Conservation (phyloP, 1,140 invertebrate genomes). For the Thaumetopoea pityocampa region DNA sequence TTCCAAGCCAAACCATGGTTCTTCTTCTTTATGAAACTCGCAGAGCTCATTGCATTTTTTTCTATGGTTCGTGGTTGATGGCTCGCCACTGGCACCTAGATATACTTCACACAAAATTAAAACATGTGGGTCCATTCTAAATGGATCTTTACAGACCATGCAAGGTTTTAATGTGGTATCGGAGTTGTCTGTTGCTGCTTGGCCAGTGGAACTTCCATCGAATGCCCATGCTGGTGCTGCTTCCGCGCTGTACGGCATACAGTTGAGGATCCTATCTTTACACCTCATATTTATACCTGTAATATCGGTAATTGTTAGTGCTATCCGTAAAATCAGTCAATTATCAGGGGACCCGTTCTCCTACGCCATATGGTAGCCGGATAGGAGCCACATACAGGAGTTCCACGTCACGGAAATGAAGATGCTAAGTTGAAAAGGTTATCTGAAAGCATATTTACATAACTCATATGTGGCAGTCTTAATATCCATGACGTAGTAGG, state of each 20-base stretch:
- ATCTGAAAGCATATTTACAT: too few relatives aligned
- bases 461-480: too few relatives aligned
- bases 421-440: too few relatives aligned
- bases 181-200: conserved; percentile 86
- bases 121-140: conserved; percentile 91
- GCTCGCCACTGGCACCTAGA: conserved; percentile 41
- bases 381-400: too few relatives aligned
- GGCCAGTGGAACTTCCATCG: conserved; percentile 93
- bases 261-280: conserved; percentile 87
- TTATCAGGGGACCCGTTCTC: too few relatives aligned
- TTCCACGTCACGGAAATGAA: too few relatives aligned
- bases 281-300: conserved; percentile 87
- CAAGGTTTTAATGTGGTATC: conserved; percentile 93
- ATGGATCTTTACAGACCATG: conserved; percentile 94
- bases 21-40: conserved; percentile 82
- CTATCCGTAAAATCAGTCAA: too few relatives aligned
- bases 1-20: conserved; percentile 96
- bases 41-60: conserved; percentile 84
- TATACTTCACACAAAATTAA: conserved; percentile 88
- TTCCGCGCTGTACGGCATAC: conserved; percentile 78
- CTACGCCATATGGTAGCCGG: too few relatives aligned
- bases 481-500: too few relatives aligned
- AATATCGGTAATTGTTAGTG: too few relatives aligned
- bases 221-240: conserved; percentile 97
- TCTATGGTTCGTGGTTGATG: conserved; percentile 83